Base-by-base conservation (phyloP, 2,888 invertebrate genomes). In the Megastigmus dorsalis region DNA sequence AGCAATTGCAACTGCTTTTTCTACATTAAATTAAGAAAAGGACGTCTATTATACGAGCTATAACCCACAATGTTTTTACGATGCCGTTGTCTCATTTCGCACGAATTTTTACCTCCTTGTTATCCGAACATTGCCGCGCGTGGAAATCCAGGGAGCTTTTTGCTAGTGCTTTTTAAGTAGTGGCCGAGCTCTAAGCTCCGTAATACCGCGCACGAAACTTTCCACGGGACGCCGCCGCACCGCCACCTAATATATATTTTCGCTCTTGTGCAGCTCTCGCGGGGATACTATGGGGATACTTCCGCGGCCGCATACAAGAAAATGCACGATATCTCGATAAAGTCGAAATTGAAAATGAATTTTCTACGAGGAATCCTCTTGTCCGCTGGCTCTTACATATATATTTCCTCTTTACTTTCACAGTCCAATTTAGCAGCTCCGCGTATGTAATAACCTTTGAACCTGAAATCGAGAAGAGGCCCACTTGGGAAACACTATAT, bases 311-410 rank as follows among this genome's bases (percentile, higher is more conserved):
- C 36, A 33, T 20, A 43, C 59, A n/a, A 23, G 72, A 57, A 66
- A 66, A 72, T 63, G 62, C 43, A 15, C 33, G 48, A 15, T 68
- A 57, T 45, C 45, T 57, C 45, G 68, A 57, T 45, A 59, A 59
- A 57, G 50, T 45, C 60, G 18, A 48, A 55, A 60, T 33, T 60
- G 60, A 45, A 45, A 60, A 60, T 60, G 45, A 60, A 60, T 60
- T 60, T 60, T 60, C 41, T 20, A 60, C 45, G 30, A 45, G 60
- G 20, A 60, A 45, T 30, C 10, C 30, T 28, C 28, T 3, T n/a
- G 13, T 41, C 26, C n/a, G 26, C n/a, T 13, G 7, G 15, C 13
- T 1, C 36, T 36, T 33, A 38, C 7, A 33, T 57, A 48, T 48
- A 13, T 57, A 13, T 38, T 13, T 38, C 13, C 18, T n/a, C 18